Evolutionary conservation across 2,888 invertebrate species (phyloP).

Genomic region (Oscheius sp.): DNA sequence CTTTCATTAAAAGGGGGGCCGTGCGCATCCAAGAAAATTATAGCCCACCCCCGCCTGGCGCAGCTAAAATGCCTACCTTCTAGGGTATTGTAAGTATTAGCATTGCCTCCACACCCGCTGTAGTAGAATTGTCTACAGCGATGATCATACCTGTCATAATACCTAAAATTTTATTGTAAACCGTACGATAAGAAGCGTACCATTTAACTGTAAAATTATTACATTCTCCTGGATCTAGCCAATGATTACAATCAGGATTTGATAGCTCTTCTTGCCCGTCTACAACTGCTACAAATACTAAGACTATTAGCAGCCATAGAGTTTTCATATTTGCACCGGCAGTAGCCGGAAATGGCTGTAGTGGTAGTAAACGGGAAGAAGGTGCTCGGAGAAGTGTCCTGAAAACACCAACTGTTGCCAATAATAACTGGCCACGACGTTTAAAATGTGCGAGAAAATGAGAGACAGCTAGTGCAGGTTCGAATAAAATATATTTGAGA

Average conservation of each 20-base stretch:
- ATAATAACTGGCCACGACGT: constrained; percentile 9
- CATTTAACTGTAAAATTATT: constrained; percentile 60
- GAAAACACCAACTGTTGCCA: constrained; percentile 26
- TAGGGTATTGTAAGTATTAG: constrained; percentile 58
- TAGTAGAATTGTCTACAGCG: constrained; percentile 63
- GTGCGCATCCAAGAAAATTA: no score
- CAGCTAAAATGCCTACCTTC: constrained; percentile 51
- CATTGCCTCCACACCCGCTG: constrained; percentile 64
- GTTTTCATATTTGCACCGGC: constrained; percentile 6
- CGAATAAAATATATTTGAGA: no score
- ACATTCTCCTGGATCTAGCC: constrained; percentile 64
- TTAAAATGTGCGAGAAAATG: no score
- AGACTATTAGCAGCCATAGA: neutral
- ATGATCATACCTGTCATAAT: constrained; percentile 63
- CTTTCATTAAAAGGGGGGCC: neutral
- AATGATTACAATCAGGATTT: constrained; percentile 61
- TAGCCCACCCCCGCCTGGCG: no score
- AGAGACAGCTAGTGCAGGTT: no score
- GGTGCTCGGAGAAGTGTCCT: constrained; percentile 2
- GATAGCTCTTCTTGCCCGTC: constrained; percentile 48
- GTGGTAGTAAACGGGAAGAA: constrained; percentile 9
- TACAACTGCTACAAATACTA: constrained; percentile 5
- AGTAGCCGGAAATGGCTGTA: constrained; percentile 7
- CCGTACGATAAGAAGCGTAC: no score
- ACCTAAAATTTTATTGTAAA: constrained; percentile 28